A percentile compares a stretch with the other conserved stretches of the same genome.
These are phyloP conservation scores for Butorides virescens DNA, from an alignment of 2,113 vertebrate genomes.

Conservation along the genomic window DNA sequence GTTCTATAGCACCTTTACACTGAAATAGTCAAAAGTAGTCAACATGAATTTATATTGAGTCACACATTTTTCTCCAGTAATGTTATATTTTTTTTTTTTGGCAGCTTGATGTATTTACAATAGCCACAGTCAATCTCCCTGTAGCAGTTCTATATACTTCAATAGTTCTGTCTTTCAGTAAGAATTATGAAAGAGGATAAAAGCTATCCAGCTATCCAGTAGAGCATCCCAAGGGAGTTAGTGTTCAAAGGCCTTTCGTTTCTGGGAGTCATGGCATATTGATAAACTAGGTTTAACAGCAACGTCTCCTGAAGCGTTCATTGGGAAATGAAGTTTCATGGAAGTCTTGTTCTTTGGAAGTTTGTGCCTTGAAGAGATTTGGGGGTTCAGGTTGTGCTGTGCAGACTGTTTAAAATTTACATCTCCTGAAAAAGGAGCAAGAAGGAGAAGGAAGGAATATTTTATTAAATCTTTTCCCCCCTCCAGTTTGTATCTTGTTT, in stretches of 20 bases:
- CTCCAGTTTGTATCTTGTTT: not conserved
- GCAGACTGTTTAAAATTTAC: not conserved
- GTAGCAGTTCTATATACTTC: not conserved
- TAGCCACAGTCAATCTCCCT: not conserved
- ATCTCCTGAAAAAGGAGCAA: not conserved
- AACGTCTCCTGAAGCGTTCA: accelerated
- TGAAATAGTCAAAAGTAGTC: not conserved
- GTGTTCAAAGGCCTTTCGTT: not conserved
- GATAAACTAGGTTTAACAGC: not conserved
- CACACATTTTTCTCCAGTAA: not conserved
- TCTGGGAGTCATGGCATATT: not conserved
- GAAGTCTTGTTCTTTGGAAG: no score
- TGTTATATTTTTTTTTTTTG: not conserved
- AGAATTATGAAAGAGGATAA: not conserved
- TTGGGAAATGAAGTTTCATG: accelerated
- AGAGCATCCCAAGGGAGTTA: not conserved
- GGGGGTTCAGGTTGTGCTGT: not conserved
- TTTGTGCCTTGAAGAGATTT: not conserved
- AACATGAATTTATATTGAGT: not conserved
- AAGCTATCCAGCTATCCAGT: not conserved
- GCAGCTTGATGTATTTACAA: not conserved
- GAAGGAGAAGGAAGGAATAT: not conserved
- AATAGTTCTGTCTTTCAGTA: not conserved
- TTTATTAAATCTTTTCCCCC: not conserved
- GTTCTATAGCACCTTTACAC: not conserved